Base-by-base conservation (phyloP, 1,140 invertebrate species). In the Trachymyrmex septentrionalis region DNA sequence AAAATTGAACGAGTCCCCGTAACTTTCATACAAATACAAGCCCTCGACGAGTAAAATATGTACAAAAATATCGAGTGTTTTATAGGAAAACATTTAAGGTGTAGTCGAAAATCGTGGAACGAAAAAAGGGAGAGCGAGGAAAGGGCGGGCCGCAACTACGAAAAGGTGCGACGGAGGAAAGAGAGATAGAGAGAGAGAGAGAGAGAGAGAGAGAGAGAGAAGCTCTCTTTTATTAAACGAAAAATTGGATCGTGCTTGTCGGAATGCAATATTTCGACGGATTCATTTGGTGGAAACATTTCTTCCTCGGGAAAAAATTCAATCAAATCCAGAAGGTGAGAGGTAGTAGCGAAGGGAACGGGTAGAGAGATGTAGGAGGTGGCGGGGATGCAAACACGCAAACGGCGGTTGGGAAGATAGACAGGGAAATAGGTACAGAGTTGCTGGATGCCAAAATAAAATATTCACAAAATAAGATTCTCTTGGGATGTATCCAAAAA, bases 231-330 rank as follows among this genome's bases (percentile, higher is more conserved):
- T 95, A 95, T 94, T 95, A 94, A 95, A 94, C 91, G 91, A 95
- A 95, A 94, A 95, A 95, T 94, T 94, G 92, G 91, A 93, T 92
- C 92, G 93, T 91, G 90, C 89, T 94, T 94, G 93, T 93, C 92
- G 94, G 94, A 95, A 95, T 95, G 95, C 94, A 95, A 95, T 95
- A 95, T 95, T 95, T 95, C 94, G 94, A 95, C 94, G 94, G 93
- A 95, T 95, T 95, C 94, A 95, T 95, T 95, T 95, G 94, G 94
- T 94, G 94, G 94, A 95, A 95, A 95, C 94, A 95, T 95, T 95
- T 95, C 93, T 95, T 94, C 91, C 92, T 88, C 90, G 93, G 91
- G 93, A 94, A 95, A 94, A 95, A 95, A 95, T 95, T 95, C 95
- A 95, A 95, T 95, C 94, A 95, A 95, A 95, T 94, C 92, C 90